A percentile compares a stretch with the other conserved stretches of the same genome.
These are phyloP conservation scores for Nomada ruficornis DNA, from an alignment of 2,888 invertebrate genomes.

Conservation along the genomic window DNA sequence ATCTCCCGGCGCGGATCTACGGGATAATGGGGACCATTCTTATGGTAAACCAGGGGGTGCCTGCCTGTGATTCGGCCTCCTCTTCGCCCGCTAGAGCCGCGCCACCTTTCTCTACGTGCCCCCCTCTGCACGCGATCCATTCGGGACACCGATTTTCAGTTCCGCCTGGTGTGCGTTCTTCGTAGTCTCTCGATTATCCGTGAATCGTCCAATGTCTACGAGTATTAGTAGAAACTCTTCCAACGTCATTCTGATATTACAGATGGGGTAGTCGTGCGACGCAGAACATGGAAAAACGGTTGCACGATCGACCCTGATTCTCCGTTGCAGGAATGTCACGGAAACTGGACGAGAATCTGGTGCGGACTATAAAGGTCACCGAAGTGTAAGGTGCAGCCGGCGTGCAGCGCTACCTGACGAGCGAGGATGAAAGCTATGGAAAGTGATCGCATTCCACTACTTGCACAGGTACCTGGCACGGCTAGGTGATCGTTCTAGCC, in stretches of 20 bases:
- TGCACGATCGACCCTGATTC: conserved; percentile 41
- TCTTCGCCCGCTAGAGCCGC: conserved; percentile 38
- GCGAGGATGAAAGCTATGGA: conserved; percentile 10
- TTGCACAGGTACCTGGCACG: background rate
- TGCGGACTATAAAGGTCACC: background rate
- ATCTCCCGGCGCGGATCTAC: conserved; percentile 82
- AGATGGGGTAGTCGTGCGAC: conserved; percentile 6
- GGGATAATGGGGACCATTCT: conserved; percentile 84
- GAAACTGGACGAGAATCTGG: conserved; percentile 14
- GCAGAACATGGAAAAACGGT: background rate
- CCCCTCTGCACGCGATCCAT: conserved; percentile 9
- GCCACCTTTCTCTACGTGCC: conserved; percentile 31
- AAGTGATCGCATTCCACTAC: background rate
- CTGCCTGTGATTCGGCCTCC: conserved; percentile 67
- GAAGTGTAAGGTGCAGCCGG: background rate
- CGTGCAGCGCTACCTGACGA: conserved; percentile 21
- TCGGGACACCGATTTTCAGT: background rate
- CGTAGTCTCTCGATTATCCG: conserved; percentile 37
- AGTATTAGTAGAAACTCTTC: background rate
- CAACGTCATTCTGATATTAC: background rate
- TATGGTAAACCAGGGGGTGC: conserved; percentile 80
- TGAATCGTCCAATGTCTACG: conserved; percentile 1
- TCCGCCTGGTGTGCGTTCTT: background rate
- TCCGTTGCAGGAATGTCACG: conserved; percentile 2
- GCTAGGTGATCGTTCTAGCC: background rate